Evolutionary conservation across 2,888 invertebrate genomes (phyloP).

Genomic region (Harpalus rufipes): DNA sequence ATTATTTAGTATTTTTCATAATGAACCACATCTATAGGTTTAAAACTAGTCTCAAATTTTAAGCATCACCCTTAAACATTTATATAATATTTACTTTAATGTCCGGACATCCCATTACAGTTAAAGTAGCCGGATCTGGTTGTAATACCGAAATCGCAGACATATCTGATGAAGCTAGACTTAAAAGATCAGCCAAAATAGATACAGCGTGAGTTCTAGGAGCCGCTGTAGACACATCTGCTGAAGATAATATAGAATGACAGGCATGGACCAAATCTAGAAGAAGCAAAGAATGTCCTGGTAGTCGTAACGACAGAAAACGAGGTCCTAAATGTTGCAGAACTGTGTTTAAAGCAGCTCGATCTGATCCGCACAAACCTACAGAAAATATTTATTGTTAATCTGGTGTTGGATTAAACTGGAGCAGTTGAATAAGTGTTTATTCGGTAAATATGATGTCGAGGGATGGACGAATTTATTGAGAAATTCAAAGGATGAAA

Average conservation of each 20-base stretch:
- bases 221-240: constrained; percentile 83
- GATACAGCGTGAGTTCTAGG: constrained; percentile 95
- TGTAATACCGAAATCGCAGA: constrained; percentile 79
- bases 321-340: constrained; percentile 90
- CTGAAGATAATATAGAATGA: constrained; percentile 89
- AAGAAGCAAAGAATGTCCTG: constrained; percentile 91
- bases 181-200: constrained; percentile 91
- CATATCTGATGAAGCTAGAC: constrained; percentile 85
- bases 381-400: constrained; percentile 63
- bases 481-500: too few species aligned
- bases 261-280: constrained; percentile 95
- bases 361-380: constrained; percentile 84
- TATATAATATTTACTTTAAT: constrained; percentile 81
- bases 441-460: too few species aligned
- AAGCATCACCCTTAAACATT: too few species aligned
- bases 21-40: too few species aligned
- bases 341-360: constrained; percentile 88
- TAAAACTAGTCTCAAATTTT: too few species aligned
- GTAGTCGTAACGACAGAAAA: constrained; percentile 91
- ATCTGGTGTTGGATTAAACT: too few species aligned
- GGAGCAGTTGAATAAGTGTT: too few species aligned
- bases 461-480: too few species aligned
- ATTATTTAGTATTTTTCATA: too few species aligned
- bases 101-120: constrained; percentile 83
- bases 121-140: constrained; percentile 81